These are phyloP conservation scores for Micrasema minimum DNA, from an alignment of 1,140 invertebrate species.

Conservation along the genomic window DNA sequence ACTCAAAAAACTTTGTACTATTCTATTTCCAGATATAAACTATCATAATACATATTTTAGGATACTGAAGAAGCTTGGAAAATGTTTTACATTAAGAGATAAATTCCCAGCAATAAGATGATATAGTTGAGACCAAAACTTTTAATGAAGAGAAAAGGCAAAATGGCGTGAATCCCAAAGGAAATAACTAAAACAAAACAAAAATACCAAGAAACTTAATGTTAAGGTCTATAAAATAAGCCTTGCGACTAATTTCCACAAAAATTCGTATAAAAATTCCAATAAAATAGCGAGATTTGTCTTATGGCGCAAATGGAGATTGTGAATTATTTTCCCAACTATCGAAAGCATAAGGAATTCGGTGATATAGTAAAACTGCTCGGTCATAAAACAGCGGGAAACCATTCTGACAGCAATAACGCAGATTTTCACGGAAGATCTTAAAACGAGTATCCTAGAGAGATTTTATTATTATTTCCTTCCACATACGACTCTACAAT, in stretches of 20 bases:
- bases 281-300: neutral
- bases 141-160: constrained; percentile 9
- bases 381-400: neutral
- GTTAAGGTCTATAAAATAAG: neutral
- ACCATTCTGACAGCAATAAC: constrained; percentile 1
- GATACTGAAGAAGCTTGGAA: neutral
- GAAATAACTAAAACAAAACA: constrained; percentile 6
- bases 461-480: constrained; percentile 13
- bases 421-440: constrained; percentile 10
- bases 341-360: neutral
- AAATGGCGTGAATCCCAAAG: neutral
- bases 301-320: too few species aligned
- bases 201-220: neutral
- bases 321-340: neutral
- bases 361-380: neutral
- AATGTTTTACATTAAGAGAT: neutral
- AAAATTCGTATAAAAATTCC: neutral
- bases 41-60: neutral
- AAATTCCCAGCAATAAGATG: constrained; percentile 6
- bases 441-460: neutral
- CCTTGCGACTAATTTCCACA: neutral
- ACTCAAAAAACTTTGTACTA: too few species aligned
- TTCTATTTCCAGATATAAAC: neutral
- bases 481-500: neutral
- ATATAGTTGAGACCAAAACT: neutral